Conservation (phyloP, 2,797 vertebrate species). For the Oreochromis mossambicus region DNA sequence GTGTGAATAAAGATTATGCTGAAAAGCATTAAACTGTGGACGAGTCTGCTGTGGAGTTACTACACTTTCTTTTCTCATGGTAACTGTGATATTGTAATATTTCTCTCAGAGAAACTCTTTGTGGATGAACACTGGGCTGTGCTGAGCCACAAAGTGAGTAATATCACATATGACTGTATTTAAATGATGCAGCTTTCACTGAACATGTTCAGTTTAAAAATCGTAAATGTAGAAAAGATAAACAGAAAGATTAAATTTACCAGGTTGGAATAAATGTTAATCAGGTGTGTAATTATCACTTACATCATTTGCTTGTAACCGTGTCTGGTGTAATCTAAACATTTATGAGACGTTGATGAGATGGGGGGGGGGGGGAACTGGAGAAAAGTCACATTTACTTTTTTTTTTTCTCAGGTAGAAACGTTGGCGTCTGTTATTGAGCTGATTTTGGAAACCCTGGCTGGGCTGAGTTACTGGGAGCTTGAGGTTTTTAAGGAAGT, state of each 20-base stretch:
- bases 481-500: not conserved
- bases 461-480: not conserved
- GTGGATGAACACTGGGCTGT: not conserved
- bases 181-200: not conserved
- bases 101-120: not conserved
- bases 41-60: not conserved
- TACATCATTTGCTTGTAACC: not conserved
- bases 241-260: not conserved
- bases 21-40: not conserved
- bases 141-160: not conserved
- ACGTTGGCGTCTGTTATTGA: not conserved
- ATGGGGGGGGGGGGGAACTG: not conserved
- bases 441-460: not conserved
- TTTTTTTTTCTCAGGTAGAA: not conserved
- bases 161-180: not conserved
- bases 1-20: not conserved
- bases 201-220: not conserved
- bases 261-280: not conserved
- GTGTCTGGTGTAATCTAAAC: not conserved
- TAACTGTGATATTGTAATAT: not conserved
- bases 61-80: not conserved
- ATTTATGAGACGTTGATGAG: not conserved
- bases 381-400: not conserved
- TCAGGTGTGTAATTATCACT: not conserved
- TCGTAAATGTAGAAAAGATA: rapidly evolving